A percentile compares a stretch with the other conserved stretches of the same genome.
Conservation (phyloP, 1,140 invertebrate genomes). For the Euura lappo region DNA sequence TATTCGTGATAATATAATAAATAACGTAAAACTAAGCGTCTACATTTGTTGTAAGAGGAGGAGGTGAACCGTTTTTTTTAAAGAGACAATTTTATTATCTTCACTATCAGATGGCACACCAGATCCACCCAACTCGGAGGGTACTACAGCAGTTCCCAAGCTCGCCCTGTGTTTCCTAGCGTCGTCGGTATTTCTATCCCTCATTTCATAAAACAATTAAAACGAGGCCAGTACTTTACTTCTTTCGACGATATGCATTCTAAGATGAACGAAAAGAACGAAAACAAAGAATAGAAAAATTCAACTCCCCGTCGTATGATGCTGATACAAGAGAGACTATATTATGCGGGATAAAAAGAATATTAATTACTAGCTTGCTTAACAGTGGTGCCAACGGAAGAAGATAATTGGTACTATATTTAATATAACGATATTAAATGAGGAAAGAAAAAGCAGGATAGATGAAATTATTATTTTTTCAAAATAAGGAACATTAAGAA, state of each 20-base stretch:
- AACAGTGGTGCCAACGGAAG: no score
- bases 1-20: no score
- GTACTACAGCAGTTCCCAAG: not conserved
- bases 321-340: no score
- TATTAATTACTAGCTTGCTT: no score
- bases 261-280: constrained; percentile 10
- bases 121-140: not conserved
- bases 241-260: constrained; percentile 1
- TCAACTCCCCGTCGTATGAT: not conserved
- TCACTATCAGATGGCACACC: no score
- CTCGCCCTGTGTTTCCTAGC: constrained; percentile 1
- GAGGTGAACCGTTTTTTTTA: not conserved
- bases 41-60: not conserved
- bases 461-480: no score
- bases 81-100: not conserved
- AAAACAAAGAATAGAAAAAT: not conserved
- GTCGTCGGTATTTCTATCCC: not conserved
- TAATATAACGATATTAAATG: no score
- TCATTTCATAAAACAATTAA: constrained; percentile 5
- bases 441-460: no score
- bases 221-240: not conserved
- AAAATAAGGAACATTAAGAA: no score
- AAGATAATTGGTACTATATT: no score
- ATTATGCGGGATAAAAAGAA: no score
- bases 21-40: no score